Evolutionary conservation across 2,888 invertebrate genomes (phyloP).

Genomic region (Plusia festucae): DNA sequence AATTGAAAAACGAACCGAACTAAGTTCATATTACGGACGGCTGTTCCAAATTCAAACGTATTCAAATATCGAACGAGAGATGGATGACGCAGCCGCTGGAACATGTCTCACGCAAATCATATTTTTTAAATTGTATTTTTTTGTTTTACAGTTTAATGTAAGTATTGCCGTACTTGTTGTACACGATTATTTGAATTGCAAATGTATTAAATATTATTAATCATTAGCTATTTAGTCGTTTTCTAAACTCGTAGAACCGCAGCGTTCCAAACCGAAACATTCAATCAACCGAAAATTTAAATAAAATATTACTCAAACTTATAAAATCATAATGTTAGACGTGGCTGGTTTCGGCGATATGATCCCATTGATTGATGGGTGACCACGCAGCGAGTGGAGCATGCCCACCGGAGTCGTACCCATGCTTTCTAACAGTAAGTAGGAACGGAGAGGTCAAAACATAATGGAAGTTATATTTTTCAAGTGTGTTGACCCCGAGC

Average conservation of each 20-base stretch:
- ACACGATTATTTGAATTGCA: slow-evolving; percentile 74
- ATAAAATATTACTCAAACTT: slow-evolving; percentile 87
- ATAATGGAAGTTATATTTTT: slow-evolving; percentile 71
- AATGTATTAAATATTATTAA: slow-evolving; percentile 67
- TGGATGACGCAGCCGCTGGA: slow-evolving; percentile 79
- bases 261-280: slow-evolving; percentile 77
- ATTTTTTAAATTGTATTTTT: slow-evolving; percentile 61
- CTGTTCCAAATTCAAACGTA: slow-evolving; percentile 87
- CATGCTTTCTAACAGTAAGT: slow-evolving; percentile 39
- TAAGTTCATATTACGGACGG: slow-evolving; percentile 85
- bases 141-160: slow-evolving; percentile 58
- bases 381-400: slow-evolving; percentile 81
- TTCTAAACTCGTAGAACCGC: slow-evolving; percentile 67
- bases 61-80: slow-evolving; percentile 87
- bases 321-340: slow-evolving; percentile 85
- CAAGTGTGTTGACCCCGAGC: slow-evolving; percentile 85
- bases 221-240: slow-evolving; percentile 63
- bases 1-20: slow-evolving; percentile 88
- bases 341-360: slow-evolving; percentile 81
- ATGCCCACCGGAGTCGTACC: slow-evolving; percentile 64
- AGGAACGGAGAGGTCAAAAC: slow-evolving; percentile 62
- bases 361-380: slow-evolving; percentile 89
- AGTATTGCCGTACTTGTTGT: slow-evolving; percentile 48
- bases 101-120: slow-evolving; percentile 75
- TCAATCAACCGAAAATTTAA: slow-evolving; percentile 87